Evolutionary conservation across 2,113 vertebrate genomes (phyloP).

Genomic region (Platysteira castanea): DNA sequence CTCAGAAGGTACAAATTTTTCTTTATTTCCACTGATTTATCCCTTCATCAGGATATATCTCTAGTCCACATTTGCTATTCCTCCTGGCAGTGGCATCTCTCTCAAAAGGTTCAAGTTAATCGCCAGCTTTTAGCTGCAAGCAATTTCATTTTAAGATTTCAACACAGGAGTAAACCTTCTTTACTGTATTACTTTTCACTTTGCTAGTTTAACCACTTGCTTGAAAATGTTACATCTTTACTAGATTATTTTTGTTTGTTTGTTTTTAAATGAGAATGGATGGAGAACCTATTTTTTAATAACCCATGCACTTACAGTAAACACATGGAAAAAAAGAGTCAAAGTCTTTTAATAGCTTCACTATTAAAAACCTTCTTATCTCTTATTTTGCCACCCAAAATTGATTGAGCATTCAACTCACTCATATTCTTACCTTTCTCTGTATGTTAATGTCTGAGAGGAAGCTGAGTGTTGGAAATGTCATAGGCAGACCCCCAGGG

Average conservation of each 20-base stretch:
- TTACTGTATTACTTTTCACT: not conserved
- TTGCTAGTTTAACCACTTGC: not conserved
- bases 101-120: not conserved
- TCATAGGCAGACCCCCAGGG: not conserved
- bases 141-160: not conserved
- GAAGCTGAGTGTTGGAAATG: not conserved
- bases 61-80: not conserved
- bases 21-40: not conserved
- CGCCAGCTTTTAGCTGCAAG: not conserved
- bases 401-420: not conserved
- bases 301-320: not conserved
- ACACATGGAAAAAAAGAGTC: not conserved
- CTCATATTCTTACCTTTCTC: not conserved
- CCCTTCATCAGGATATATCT: not conserved
- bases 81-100: not conserved
- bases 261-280: not conserved
- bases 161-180: not conserved
- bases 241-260: not conserved
- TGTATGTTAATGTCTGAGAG: not conserved
- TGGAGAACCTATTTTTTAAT: not conserved
- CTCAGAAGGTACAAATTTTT: not conserved
- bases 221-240: not conserved
- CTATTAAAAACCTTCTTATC: not conserved
- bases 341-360: not conserved
- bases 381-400: not conserved